Evolutionary conservation across 2,797 vertebrate genomes (phyloP).

Genomic region (Crocidura indochinensis): DNA sequence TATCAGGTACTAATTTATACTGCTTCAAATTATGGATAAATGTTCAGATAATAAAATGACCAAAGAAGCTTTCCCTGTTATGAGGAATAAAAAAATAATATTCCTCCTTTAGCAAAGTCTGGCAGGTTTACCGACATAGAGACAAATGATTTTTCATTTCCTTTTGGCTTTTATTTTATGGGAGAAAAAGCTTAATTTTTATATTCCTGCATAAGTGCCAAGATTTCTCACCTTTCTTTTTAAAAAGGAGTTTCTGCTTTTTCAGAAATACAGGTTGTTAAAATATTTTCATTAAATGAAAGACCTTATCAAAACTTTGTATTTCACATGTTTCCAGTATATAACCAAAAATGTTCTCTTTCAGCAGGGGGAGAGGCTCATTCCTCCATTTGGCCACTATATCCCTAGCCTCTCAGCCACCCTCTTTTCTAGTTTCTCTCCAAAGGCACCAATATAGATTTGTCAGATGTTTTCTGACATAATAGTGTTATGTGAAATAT

Average conservation of each 20-base stretch:
- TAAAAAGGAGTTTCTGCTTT: neutral
- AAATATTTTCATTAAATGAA: slow-evolving; percentile 1
- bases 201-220: slow-evolving; percentile 14
- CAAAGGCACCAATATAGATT: neutral
- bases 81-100: neutral
- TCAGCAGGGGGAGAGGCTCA: neutral
- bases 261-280: neutral
- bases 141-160: neutral
- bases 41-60: neutral
- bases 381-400: neutral
- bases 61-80: neutral
- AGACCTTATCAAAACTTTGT: neutral
- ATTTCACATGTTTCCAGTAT: slow-evolving; percentile 22
- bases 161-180: neutral
- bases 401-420: neutral
- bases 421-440: slow-evolving; percentile 43
- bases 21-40: slow-evolving; percentile 19
- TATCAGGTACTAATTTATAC: neutral
- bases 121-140: neutral
- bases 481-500: neutral
- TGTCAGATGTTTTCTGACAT: neutral
- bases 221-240: neutral
- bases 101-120: neutral
- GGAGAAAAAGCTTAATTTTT: slow-evolving; percentile 34
- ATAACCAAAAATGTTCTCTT: neutral